Percentiles rank a stretch among this genome's conserved stretches.
These are phyloP conservation scores for Euclidia mi DNA, from an alignment of 2,888 invertebrate species.

Conservation along the genomic window DNA sequence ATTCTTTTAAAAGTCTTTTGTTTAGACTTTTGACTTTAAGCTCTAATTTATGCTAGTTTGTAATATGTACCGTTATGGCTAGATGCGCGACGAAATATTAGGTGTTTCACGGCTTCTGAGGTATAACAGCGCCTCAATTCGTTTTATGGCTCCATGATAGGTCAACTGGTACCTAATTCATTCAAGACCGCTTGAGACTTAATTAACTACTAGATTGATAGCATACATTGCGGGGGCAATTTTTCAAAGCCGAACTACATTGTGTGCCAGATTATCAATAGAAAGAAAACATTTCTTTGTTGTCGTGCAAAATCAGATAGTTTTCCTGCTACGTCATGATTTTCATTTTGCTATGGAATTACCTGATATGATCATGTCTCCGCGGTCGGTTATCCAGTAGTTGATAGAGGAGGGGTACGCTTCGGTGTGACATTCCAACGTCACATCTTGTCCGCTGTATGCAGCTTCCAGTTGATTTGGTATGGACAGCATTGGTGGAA, in stretches of 20 bases:
- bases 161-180: constrained; percentile 32
- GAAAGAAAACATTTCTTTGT: constrained; percentile 28
- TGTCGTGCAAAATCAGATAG: background rate
- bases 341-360: constrained; percentile 14
- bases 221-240: constrained; percentile 27
- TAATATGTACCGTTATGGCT: too few species aligned
- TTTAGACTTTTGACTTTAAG: too few species aligned
- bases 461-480: too few species aligned
- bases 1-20: too few species aligned
- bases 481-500: too few species aligned
- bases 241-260: constrained; percentile 41
- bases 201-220: constrained; percentile 39
- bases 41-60: too few species aligned
- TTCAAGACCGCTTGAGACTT: constrained; percentile 44
- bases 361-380: constrained; percentile 99
- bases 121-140: constrained; percentile 14
- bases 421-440: too few species aligned
- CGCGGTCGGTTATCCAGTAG: too few species aligned
- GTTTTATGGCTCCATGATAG: constrained; percentile 22
- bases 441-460: too few species aligned
- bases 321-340: constrained; percentile 1
- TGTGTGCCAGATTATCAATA: constrained; percentile 23
- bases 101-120: too few species aligned
- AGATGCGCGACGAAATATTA: too few species aligned
- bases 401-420: too few species aligned